phyloP scores from a whole-genome alignment of 2,797 vertebrate species.

The Astyanax mexicanus region DNA sequence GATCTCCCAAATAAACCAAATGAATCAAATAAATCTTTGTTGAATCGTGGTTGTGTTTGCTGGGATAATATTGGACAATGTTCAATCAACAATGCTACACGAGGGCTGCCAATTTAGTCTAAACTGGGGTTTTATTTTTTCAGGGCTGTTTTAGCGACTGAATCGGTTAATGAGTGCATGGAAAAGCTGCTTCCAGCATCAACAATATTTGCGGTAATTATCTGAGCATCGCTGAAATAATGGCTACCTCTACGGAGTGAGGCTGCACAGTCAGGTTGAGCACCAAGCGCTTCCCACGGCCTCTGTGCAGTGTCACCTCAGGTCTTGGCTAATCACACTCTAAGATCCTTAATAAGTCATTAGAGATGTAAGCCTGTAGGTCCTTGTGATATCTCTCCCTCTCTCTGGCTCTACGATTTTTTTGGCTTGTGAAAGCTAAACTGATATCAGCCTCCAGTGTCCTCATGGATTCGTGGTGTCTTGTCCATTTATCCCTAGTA shows the following conservation, averaged over 20 bases:
- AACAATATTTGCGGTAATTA: background rate
- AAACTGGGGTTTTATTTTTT: too few species aligned
- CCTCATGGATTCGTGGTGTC: background rate
- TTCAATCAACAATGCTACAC: background rate
- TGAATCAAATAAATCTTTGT: conserved; percentile 4
- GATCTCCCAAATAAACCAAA: background rate
- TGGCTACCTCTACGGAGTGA: background rate
- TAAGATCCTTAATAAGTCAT: conserved; percentile 13
- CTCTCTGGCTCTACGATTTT: background rate
- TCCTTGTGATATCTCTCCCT: conserved; percentile 6
- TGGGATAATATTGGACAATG: background rate
- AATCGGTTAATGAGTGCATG: background rate
- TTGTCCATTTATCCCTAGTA: background rate
- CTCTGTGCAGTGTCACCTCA: background rate
- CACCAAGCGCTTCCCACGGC: background rate
- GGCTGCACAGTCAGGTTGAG: background rate
- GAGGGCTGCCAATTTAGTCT: background rate
- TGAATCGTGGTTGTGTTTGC: background rate
- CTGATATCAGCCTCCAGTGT: background rate
- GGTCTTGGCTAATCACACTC: conserved; percentile 5
- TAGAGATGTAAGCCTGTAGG: conserved; percentile 27
- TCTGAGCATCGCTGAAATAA: background rate
- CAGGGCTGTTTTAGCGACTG: background rate
- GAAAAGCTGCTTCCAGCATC: background rate
- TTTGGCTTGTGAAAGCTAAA: background rate